Evolutionary conservation across 1,140 invertebrate genomes (phyloP).

Genomic region (Asbolus verrucosus): DNA sequence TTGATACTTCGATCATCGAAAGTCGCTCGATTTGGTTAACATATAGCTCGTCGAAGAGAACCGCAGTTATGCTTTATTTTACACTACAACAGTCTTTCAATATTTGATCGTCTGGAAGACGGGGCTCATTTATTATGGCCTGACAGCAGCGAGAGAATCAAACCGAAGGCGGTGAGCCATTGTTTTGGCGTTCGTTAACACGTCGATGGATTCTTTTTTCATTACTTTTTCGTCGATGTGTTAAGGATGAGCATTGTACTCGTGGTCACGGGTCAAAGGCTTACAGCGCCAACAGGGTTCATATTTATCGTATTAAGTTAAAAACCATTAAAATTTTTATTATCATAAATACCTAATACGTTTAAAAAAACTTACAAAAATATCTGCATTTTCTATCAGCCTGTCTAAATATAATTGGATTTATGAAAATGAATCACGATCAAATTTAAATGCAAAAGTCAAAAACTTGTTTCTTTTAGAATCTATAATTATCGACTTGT

Average conservation of each 20-base stretch:
- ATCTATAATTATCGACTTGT: no score
- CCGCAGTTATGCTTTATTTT: not conserved
- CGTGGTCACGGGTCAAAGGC: not conserved
- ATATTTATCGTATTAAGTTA: no score
- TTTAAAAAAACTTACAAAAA: no score
- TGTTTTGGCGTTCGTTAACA: slow-evolving; percentile 35
- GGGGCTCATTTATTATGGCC: slow-evolving; percentile 6
- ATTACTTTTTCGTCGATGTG: not conserved
- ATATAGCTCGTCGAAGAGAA: not conserved
- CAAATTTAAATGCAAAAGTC: no score
- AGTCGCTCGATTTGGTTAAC: not conserved
- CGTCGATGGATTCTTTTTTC: slow-evolving; percentile 22
- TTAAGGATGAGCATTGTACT: slow-evolving; percentile 17
- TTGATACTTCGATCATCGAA: no score
- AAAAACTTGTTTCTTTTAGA: no score
- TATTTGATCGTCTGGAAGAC: slow-evolving; percentile 26
- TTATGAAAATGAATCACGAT: no score
- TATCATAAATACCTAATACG: no score
- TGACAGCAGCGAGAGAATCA: slow-evolving; percentile 20
- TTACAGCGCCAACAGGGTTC: no score
- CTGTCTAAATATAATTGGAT: no score
- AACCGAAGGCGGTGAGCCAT: slow-evolving; percentile 25
- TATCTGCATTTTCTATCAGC: no score
- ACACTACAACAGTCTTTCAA: slow-evolving; percentile 6
- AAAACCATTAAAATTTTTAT: no score